Evolutionary conservation across 2,797 vertebrate genomes (phyloP), one percentile per base, ranked within the genome.

Genomic region (Coracias cyanogaster): DNA sequence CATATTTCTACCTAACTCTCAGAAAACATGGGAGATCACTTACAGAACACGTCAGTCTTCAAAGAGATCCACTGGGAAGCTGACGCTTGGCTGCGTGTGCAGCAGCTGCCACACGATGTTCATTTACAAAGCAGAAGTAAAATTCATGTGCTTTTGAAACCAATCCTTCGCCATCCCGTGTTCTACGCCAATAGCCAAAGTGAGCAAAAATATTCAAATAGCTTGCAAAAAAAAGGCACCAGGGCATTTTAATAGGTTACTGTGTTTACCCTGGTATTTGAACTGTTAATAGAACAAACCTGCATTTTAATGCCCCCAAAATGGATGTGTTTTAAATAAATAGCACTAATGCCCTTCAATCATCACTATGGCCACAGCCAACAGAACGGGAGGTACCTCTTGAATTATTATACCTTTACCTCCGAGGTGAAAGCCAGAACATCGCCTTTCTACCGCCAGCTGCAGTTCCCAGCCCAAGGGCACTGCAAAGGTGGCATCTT

Each of bases 101-200:
- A 37, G 79, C 87, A 39, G 82, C 54, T 1, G 26, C 29, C 14
- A 31, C 87, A 26, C 67, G 2, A 33, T 3, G 72, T 4, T 83
- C 79, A 8, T 24, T 79, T 55, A 74, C 85, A 89, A 96, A 96
- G 96, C 87, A 96, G 93, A 96, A 96, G 94, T 96, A 71, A 83
- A 67, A 65, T 84, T 57, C 25, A 0, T 43, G 26, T 60, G 62
- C 82, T 87, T 73, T 74, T 48, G 73, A 94, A 91, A 94, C 85
- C 94, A 61, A 72, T 73, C 87, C 91, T 78, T 76, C 48, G 43
- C 80, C 93, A 91, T 91, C 85, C 82, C 18, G 26, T 15, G 25
- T 24, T 83, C 90, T 43, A 48, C 43, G 0, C 90, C 94, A 82
- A 51, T 43, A 73, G 82, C 73, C 93, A 88, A 41, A 86, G 31